Evolutionary conservation across 2,888 invertebrate genomes (phyloP), one percentile per base, ranked within the genome.

Genomic region (Acanthococcus lagerstroemiae): DNA sequence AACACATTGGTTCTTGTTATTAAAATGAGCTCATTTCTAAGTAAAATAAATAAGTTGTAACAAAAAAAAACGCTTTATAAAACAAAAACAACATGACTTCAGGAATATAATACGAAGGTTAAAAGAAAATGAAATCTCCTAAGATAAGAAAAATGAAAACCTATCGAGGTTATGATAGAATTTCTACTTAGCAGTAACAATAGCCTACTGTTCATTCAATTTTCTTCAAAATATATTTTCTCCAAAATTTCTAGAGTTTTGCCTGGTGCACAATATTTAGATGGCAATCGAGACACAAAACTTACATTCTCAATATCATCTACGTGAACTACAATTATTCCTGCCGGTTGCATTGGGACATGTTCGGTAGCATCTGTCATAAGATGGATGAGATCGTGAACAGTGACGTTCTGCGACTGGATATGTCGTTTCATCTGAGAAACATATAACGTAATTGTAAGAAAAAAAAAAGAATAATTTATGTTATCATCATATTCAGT

Each of bases 1-100:
- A n/a, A n/a, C n/a, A n/a, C n/a, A n/a, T n/a, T n/a, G n/a, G n/a
- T 30, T 48, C 48, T 48, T 48, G 9, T 15, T 19, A 48, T 48
- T n/a, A 48, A 48, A 48, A 48, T 48, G 48, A 48, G n/a, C 48
- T 48, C 48, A 48, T 48, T 48, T 48, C 48, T 48, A 48, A 48
- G 48, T 48, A 48, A 48, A 48, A 48, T 48, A 48, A 48, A 48
- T 48, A 48, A 48, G 48, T 48, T 48, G 48, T 48, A 48, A 48
- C 48, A 48, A 48, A 48, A 48, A 12, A 48, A 48, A 48, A 48
- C 48, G 19, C 48, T 48, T 48, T 48, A 48, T 48, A n/a, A 48
- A 48, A 48, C 48, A 48, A 48, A 48, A 48, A 48, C 48, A 19
- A 48, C 48, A 48, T 19, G 48, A 19, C 48, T 48, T 48, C 48